Conservation (phyloP, 2,113 vertebrate species). For the Cichladusa arquata region DNA sequence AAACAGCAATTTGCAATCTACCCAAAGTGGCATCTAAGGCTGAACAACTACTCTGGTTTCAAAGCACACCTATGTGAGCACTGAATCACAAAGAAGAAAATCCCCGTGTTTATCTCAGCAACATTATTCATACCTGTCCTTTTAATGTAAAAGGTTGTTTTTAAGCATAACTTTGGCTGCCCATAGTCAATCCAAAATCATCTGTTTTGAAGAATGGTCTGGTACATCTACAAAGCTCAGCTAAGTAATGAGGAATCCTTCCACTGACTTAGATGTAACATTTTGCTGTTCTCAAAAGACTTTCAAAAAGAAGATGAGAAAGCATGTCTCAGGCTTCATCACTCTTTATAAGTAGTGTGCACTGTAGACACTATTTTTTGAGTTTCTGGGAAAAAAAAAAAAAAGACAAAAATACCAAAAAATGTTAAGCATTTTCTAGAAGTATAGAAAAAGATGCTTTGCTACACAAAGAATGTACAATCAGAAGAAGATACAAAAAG, state of each 20-base stretch:
- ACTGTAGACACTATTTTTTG: background rate
- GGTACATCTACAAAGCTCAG: background rate
- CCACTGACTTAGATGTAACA: background rate
- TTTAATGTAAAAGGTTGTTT: background rate
- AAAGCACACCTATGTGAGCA: background rate
- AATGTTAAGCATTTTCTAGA: background rate
- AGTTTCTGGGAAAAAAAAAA: background rate
- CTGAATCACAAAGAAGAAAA: background rate
- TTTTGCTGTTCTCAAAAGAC: background rate
- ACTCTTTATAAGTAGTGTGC: background rate
- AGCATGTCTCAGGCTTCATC: background rate
- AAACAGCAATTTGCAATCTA: background rate
- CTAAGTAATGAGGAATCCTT: background rate
- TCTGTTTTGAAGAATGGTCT: background rate
- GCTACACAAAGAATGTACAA: background rate
- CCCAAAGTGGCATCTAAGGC: background rate
- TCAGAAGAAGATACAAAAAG: background rate
- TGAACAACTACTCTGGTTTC: background rate
- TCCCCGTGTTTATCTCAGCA: background rate
- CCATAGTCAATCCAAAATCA: background rate
- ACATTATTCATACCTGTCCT: background rate
- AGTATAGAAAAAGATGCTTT: background rate
- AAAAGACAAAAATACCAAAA: background rate
- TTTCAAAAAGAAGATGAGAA: background rate
- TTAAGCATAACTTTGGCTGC: background rate